phyloP scores from a whole-genome alignment of 2,113 vertebrate species.

The Pipa parva region DNA sequence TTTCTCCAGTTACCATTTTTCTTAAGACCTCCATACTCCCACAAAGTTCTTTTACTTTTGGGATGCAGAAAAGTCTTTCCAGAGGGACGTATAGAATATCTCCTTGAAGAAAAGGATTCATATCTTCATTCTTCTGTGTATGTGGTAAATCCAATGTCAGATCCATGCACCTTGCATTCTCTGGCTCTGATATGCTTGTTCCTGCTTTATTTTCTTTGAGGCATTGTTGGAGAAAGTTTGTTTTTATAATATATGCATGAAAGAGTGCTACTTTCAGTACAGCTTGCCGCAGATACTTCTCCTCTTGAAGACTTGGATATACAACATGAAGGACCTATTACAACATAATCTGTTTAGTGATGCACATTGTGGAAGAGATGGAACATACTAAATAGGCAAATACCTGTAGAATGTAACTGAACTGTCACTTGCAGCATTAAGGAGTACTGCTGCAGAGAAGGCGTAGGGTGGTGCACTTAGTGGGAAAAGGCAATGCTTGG shows the following conservation, averaged over 20 bases:
- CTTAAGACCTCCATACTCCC: slow-evolving; percentile 60
- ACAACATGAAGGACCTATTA: slow-evolving; percentile 73
- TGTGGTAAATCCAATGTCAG: background rate
- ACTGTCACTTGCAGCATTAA: no score
- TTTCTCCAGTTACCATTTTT: slow-evolving; percentile 56
- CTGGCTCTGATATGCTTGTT: background rate
- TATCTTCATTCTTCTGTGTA: slow-evolving; percentile 28
- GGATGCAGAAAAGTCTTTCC: slow-evolving; percentile 63
- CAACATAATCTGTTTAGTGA: slow-evolving; percentile 13
- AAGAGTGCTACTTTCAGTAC: slow-evolving; percentile 70
- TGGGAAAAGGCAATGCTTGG: no score
- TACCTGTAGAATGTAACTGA: no score
- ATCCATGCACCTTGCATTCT: background rate
- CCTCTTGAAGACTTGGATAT: slow-evolving; percentile 85
- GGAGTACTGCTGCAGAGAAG: no score
- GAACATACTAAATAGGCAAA: no score
- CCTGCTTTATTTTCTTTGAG: slow-evolving; percentile 10
- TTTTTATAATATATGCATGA: slow-evolving; percentile 63
- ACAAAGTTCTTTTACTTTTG: slow-evolving; percentile 68
- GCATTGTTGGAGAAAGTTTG: slow-evolving; percentile 44
- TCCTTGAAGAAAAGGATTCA: slow-evolving; percentile 50
- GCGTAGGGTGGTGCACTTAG: no score
- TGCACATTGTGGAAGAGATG: background rate
- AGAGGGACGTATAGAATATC: slow-evolving; percentile 71
- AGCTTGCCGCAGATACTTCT: slow-evolving; percentile 69